These are phyloP conservation scores for Orestias chungarensis DNA, from an alignment of 2,797 vertebrate species.

Conservation along the genomic window DNA sequence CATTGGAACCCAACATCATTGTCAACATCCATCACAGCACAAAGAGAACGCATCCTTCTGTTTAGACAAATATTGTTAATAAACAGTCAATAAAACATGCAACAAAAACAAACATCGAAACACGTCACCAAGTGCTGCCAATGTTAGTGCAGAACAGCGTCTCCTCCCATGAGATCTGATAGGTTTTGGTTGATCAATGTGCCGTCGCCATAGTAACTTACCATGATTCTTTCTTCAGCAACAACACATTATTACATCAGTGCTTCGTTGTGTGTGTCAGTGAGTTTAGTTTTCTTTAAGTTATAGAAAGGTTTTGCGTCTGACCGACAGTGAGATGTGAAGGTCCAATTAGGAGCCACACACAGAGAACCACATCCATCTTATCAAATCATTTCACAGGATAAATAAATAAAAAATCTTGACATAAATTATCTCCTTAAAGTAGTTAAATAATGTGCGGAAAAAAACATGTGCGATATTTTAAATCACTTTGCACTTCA, in stretches of 20 bases:
- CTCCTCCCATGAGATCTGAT: neutral
- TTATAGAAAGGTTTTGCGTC: constrained; percentile 32
- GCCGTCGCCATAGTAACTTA: constrained; percentile 42
- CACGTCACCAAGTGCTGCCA: neutral
- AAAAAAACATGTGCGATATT: too few species aligned
- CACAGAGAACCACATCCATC: constrained; percentile 9
- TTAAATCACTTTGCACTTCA: too few species aligned
- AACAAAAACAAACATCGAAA: constrained; percentile 40
- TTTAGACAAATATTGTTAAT: constrained; percentile 26
- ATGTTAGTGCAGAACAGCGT: constrained; percentile 27
- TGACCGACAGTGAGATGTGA: constrained; percentile 42
- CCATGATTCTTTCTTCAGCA: constrained; percentile 20
- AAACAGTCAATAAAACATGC: constrained; percentile 54
- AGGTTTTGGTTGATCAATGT: neutral
- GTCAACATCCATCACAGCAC: constrained; percentile 58
- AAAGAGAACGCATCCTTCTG: constrained; percentile 26
- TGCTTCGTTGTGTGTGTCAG: constrained; percentile 12
- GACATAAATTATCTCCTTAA: neutral
- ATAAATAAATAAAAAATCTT: neutral
- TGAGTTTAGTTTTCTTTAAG: constrained; percentile 17
- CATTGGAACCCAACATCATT: constrained; percentile 38
- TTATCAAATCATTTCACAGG: constrained; percentile 18
- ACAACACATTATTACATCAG: neutral
- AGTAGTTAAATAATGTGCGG: too few species aligned
- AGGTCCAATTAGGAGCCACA: constrained; percentile 15